Base-by-base conservation (phyloP, 2,113 vertebrate genomes). In the Pangasianodon hypophthalmus region DNA sequence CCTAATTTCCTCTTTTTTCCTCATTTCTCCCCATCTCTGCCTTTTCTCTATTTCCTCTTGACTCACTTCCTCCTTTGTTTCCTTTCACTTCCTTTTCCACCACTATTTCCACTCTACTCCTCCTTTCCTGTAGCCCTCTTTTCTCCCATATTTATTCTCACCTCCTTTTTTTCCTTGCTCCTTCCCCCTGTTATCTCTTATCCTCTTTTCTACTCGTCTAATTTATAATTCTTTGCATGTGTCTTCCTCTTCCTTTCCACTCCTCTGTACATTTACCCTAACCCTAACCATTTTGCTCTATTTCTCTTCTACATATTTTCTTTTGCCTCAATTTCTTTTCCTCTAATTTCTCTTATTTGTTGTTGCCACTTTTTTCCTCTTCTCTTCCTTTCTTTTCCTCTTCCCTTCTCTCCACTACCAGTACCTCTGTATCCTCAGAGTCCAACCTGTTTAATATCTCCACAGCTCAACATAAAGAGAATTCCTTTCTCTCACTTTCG, bases 361-460 rank as follows among this genome's bases (percentile, higher is more conserved):
- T 77, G 3, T 79, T 50, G 0, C 73, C 18, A 3, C 41, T 77
- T 80, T 29, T 80, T 94, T 93, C 93, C 80, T 73, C 71, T 60
- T 67, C 94, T 52, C 50, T 52, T 92, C 71, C 58, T 64, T 56
- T 48, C n/a, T 14, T 75, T 54, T 67, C 52, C 64, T 85, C 79
- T 54, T 84, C 75, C 26, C 75, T 62, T 41, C 77, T 81, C 83
- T 41, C 26, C 5, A 83, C 18, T 37, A 64, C 56, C 81, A 56
- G 58, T 37, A 83, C 41, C 81, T 24, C 52, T 41, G 52, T 41
- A 41, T 56, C 81, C 81, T 94, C 54, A 84, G 86, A 88, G 94
- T 96, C 95, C 94, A 80, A 94, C 91, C 94, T 92, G 92, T 93
- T 95, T 95, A 95, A 93, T 94, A 94, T 95, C 94, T 93, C 93